A percentile compares a stretch with the other conserved stretches of the same genome.
Conservation (phyloP, 2,888 invertebrate genomes). For the Ophraella communa region DNA sequence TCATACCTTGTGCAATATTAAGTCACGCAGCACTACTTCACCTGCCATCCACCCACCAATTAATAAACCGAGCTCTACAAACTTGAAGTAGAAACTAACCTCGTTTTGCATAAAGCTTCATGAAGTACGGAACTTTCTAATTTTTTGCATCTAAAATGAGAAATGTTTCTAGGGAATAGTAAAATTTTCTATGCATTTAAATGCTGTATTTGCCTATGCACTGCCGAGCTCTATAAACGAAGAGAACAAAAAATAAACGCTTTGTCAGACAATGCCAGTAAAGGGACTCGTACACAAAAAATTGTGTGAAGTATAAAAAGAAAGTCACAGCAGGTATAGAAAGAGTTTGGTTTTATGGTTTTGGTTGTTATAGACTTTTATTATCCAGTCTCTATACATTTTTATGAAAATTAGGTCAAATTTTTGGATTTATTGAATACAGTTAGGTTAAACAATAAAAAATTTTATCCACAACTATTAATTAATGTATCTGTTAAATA, state of each 20-base stretch:
- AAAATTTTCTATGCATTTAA: slow-evolving; percentile 61
- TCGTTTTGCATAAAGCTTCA: slow-evolving; percentile 47
- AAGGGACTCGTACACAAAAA: slow-evolving; percentile 43
- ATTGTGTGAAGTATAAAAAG: slow-evolving; percentile 47
- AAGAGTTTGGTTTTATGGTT: slow-evolving; percentile 45
- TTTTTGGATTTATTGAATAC: background rate
- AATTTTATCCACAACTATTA: too few relatives aligned
- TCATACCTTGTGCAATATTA: background rate
- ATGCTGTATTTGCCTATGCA: slow-evolving; percentile 56
- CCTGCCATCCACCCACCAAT: background rate
- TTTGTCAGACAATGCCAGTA: slow-evolving; percentile 19
- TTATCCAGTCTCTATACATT: slow-evolving; percentile 16
- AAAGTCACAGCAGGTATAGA: slow-evolving; percentile 35
- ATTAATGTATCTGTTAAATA: too few relatives aligned
- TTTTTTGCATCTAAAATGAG: slow-evolving; percentile 51
- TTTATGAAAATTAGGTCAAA: slow-evolving; percentile 11
- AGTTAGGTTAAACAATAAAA: too few relatives aligned
- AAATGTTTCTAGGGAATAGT: slow-evolving; percentile 56
- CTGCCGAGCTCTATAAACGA: slow-evolving; percentile 28
- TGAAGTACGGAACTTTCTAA: slow-evolving; percentile 50
- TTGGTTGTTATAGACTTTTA: slow-evolving; percentile 35
- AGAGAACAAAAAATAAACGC: slow-evolving; percentile 51
- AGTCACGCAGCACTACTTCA: background rate
- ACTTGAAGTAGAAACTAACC: slow-evolving; percentile 18
- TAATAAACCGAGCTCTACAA: slow-evolving; percentile 7